Conservation (phyloP, 2,797 vertebrate species). For the Peromyscus attwateri region DNA sequence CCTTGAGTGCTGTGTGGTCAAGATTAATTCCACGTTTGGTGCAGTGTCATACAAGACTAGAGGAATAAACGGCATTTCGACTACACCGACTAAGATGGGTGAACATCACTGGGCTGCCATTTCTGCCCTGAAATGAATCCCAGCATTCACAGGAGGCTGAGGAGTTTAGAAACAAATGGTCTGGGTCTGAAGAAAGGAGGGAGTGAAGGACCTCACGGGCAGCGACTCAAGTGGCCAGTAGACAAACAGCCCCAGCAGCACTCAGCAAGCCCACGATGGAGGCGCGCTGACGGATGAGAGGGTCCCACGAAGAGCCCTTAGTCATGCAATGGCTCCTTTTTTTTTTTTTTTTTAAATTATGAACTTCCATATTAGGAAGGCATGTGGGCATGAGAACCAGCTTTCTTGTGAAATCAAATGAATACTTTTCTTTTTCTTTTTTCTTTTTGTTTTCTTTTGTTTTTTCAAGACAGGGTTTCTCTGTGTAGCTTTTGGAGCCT, state of each 20-base stretch:
- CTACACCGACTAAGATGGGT: not conserved
- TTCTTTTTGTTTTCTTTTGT: too few species aligned
- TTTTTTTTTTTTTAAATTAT: not conserved
- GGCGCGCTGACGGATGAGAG: fast-evolving
- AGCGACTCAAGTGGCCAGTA: not conserved
- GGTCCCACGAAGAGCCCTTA: not conserved
- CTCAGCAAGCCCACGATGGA: fast-evolving
- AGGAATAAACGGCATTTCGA: slow-evolving; percentile 32
- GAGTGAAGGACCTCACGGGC: not conserved
- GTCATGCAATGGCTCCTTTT: not conserved
- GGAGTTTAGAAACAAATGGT: slow-evolving; percentile 30
- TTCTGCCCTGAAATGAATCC: not conserved
- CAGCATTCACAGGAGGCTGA: not conserved
- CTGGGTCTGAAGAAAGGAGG: not conserved
- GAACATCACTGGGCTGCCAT: not conserved
- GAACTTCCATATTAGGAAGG: not conserved
- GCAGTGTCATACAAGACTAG: not conserved
- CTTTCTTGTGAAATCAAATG: not conserved
- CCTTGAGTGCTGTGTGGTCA: not conserved
- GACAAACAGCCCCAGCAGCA: not conserved
- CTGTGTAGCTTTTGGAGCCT: too few species aligned
- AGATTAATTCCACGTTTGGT: slow-evolving; percentile 43
- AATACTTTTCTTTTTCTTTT: not conserved
- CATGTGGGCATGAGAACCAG: slow-evolving; percentile 3
- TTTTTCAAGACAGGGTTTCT: too few species aligned